phyloP scores from a whole-genome alignment of 2,888 invertebrate genomes.

The Tachina lurida region DNA sequence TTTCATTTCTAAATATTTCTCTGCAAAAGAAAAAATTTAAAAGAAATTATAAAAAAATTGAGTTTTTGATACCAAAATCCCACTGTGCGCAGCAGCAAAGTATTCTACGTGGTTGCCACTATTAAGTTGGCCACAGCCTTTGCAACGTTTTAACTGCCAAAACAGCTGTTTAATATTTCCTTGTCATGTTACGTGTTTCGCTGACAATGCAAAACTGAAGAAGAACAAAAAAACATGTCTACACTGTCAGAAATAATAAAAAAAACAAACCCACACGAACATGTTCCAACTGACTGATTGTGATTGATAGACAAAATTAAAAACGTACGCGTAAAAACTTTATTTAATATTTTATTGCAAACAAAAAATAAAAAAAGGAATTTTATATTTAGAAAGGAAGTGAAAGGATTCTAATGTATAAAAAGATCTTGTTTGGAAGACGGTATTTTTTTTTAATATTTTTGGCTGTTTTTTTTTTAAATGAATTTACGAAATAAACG shows the following conservation, averaged over 20 bases:
- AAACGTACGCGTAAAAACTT: neutral
- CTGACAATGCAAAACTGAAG: slow-evolving; percentile 1
- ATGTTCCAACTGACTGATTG: slow-evolving; percentile 9
- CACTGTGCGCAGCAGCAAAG: too few relatives aligned
- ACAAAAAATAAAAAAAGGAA: neutral
- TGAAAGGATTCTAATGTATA: slow-evolving; percentile 54
- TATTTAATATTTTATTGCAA: neutral
- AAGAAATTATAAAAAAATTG: too few relatives aligned
- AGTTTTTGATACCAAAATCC: too few relatives aligned
- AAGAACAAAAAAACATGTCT: neutral
- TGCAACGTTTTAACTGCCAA: neutral
- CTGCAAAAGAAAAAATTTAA: too few relatives aligned
- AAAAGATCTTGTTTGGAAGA: slow-evolving; percentile 48
- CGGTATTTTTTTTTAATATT: slow-evolving; percentile 3
- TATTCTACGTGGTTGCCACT: neutral
- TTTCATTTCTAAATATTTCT: too few relatives aligned
- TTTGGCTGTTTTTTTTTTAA: slow-evolving; percentile 5
- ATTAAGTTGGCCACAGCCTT: slow-evolving; percentile 12
- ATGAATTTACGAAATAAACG: neutral
- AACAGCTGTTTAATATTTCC: slow-evolving; percentile 26
- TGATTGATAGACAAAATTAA: neutral
- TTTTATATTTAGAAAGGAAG: neutral
- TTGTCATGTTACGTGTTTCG: slow-evolving; percentile 15
- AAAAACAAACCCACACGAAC: slow-evolving; percentile 2
- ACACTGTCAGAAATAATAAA: slow-evolving; percentile 28